phyloP scores from a whole-genome alignment of 2,888 invertebrate genomes.

The Pammene fasciana region DNA sequence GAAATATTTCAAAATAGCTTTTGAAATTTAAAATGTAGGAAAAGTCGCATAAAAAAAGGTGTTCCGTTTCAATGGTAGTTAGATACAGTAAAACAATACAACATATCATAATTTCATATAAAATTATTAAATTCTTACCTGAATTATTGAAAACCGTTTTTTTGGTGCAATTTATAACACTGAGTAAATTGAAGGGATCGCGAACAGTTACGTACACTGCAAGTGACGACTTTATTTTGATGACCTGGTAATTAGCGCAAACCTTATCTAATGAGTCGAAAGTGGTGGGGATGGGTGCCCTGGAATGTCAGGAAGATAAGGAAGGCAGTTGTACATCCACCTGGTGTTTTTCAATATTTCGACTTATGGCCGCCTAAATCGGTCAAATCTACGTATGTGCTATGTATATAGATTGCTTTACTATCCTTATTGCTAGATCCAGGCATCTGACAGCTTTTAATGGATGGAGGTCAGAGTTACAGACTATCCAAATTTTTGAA shows the following conservation, averaged over 20 bases:
- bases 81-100: no score
- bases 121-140: no score
- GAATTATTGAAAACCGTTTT: neutral
- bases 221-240: neutral
- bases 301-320: slow-evolving; percentile 10
- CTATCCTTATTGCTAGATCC: no score
- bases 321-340: neutral
- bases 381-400: slow-evolving; percentile 10
- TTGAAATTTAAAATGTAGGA: neutral
- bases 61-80: no score
- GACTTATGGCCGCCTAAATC: slow-evolving; percentile 18
- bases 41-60: neutral
- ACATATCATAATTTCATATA: no score
- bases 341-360: slow-evolving; percentile 14
- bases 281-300: slow-evolving; percentile 3
- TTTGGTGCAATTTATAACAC: neutral
- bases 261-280: neutral
- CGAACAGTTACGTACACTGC: slow-evolving; percentile 9
- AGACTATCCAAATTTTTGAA: no score
- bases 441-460: no score
- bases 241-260: slow-evolving; percentile 6
- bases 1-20: slow-evolving; percentile 9
- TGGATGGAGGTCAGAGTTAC: no score
- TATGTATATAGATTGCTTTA: no score
- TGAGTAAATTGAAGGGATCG: slow-evolving; percentile 13